Evolutionary conservation across 2,113 vertebrate species (phyloP), one percentile per base, ranked within the genome.

Genomic region (Eidolon helvum): DNA sequence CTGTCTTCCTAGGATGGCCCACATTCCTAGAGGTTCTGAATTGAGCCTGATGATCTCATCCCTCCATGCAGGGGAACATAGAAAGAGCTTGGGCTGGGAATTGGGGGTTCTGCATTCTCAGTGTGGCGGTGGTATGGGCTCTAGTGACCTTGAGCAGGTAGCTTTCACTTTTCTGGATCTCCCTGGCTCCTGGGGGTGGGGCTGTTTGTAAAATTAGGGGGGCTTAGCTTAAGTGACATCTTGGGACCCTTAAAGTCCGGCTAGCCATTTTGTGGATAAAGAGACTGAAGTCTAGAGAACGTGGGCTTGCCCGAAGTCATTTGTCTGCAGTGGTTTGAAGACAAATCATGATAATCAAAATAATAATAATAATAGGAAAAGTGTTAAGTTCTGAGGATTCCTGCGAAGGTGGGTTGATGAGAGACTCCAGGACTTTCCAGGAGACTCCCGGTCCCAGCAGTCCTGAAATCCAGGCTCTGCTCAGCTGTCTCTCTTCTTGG

Each of bases 11-110:
- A 91, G 94, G 50, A 19, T 97, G 96, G 97, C 94, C 89, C 86
- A 93, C 93, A 89, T 97, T 98, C 93, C 89, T 96, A 87, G 96
- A 98, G 95, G 59, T 97, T 87, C 91, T 63, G 93, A 82, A 57
- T 15, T 22, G 59, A 96, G 72, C 26, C 77, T 75, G 87, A 79
- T 97, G 97, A 98, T 92, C 94, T 97, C 96, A 97, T 97, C 57
- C 10, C 50, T 88, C 71, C 40, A 53, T 30, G 12, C 33, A 38
- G 71, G 65, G 90, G 43, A 65, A 15, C 7, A 45, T 80, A 65
- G 96, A 69, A 86, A 90, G 82, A 95, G 66, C 63, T 63, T 68
- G 55, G 75, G 16, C 82, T 22, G 24, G 63, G 50, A 53, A 45
- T 53, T 89, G 24, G 79, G 96, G 92, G 55, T 65, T 89, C 61